These are phyloP conservation scores for Atopsyche davidsoni DNA, from an alignment of 1,140 invertebrate species.

Conservation along the genomic window DNA sequence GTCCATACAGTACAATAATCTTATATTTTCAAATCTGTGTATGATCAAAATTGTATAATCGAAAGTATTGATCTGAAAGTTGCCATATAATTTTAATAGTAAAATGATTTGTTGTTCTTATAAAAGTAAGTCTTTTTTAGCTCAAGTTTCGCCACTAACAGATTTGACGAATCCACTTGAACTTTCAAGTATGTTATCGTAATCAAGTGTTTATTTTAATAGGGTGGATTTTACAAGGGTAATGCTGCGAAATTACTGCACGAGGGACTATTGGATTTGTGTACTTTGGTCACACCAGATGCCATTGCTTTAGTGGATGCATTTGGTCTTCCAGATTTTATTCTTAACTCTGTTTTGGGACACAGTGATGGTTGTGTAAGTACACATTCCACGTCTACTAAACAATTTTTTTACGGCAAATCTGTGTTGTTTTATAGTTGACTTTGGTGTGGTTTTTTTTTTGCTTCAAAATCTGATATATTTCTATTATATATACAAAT, in stretches of 20 bases:
- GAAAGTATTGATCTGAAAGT: no score
- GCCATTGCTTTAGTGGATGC: constrained; percentile 76
- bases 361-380: constrained; percentile 72
- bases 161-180: no score
- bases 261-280: constrained; percentile 61
- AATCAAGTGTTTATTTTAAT: constrained; percentile 39
- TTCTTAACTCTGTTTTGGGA: constrained; percentile 74
- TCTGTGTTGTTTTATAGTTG: background rate
- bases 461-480: background rate
- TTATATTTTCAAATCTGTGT: no score
- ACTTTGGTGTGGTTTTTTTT: background rate
- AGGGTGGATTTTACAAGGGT: constrained; percentile 5
- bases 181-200: constrained; percentile 50
- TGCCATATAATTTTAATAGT: no score
- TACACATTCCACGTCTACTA: constrained; percentile 7
- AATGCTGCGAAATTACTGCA: constrained; percentile 39
- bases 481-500: constrained; percentile 3
- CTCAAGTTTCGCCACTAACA: no score
- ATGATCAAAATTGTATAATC: no score
- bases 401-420: no score
- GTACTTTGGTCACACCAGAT: constrained; percentile 65
- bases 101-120: no score
- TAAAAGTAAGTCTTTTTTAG: no score
- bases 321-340: constrained; percentile 81
- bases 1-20: no score